Evolutionary conservation across 1,140 invertebrate species (phyloP).

Genomic region (Temnothorax longispinosus): DNA sequence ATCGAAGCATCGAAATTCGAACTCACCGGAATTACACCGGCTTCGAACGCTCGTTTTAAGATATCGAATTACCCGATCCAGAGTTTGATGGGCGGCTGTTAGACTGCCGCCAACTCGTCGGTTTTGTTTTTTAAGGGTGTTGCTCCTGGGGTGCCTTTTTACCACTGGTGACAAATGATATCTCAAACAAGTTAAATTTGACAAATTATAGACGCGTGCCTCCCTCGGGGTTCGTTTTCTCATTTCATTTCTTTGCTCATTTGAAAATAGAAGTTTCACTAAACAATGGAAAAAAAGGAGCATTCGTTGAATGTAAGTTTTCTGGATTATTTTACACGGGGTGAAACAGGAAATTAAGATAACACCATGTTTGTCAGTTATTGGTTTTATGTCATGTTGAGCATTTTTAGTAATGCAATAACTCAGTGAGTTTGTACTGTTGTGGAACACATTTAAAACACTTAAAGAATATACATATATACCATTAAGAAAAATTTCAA

Average conservation of each 20-base stretch:
- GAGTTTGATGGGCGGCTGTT: conserved; percentile 39
- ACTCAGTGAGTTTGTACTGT: not conserved
- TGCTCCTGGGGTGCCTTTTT: conserved; percentile 46
- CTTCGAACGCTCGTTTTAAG: conserved; percentile 48
- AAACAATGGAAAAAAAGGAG: not conserved
- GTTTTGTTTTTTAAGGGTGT: conserved; percentile 70
- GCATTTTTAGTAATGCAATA: not conserved
- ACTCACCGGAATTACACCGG: conserved; percentile 57
- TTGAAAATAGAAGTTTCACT: not conserved
- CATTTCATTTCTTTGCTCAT: not conserved
- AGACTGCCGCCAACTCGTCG: conserved; percentile 47
- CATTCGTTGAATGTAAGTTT: not conserved
- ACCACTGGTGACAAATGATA: conserved; percentile 32
- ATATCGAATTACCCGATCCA: conserved; percentile 69
- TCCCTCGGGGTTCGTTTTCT: not conserved
- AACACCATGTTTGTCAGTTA: not conserved
- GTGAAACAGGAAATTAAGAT: not conserved
- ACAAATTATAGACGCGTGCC: conserved; percentile 62
- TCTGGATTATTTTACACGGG: not conserved
- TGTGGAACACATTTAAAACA: not conserved
- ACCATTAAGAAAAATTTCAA: not conserved
- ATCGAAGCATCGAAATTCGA: conserved; percentile 51
- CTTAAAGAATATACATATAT: not conserved
- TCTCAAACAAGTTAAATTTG: conserved; percentile 60
- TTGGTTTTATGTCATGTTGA: not conserved